Conservation (phyloP, 2,113 vertebrate genomes). For the Dicrurus megarhynchus region DNA sequence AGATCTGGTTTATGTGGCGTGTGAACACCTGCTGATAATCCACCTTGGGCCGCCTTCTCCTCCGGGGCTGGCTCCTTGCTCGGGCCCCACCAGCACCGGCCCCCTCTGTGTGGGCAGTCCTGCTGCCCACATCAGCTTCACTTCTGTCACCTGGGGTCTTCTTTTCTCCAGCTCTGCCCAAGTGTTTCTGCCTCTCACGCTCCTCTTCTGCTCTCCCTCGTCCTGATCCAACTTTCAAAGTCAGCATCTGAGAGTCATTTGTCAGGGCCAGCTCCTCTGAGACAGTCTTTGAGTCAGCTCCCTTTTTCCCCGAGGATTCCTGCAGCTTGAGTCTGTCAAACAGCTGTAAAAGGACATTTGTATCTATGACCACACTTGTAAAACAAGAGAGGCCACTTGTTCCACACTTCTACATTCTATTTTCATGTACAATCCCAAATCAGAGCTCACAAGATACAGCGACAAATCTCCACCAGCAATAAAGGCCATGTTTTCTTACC, state of each 20-base stretch:
- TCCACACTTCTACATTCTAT: not conserved
- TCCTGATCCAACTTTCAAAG: constrained; percentile 56
- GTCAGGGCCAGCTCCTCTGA: constrained; percentile 63
- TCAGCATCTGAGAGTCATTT: constrained; percentile 58
- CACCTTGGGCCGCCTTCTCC: constrained; percentile 73
- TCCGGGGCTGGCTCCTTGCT: constrained; percentile 59
- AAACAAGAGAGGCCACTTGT: not conserved
- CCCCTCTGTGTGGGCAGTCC: constrained; percentile 65
- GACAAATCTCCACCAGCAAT: not conserved
- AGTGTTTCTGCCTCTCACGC: constrained; percentile 14
- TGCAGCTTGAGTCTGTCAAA: constrained; percentile 91
- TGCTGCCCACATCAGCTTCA: constrained; percentile 68
- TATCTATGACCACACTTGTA: not conserved
- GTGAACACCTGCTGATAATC: constrained; percentile 89
- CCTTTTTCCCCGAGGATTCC: constrained; percentile 74
- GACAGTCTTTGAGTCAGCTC: constrained; percentile 59
- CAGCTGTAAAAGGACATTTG: constrained; percentile 75
- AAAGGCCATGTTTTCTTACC: not conserved
- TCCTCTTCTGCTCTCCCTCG: constrained; percentile 56
- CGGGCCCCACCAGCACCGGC: constrained; percentile 54
- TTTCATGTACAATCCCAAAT: not conserved
- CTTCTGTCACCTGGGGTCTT: constrained; percentile 51
- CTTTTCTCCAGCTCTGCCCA: constrained; percentile 54
- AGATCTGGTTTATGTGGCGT: constrained; percentile 94
- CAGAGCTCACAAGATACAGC: not conserved